A percentile compares a stretch with the other conserved stretches of the same genome.
phyloP scores from a whole-genome alignment of 2,113 vertebrate species.

The Capricornis sumatraensis region DNA sequence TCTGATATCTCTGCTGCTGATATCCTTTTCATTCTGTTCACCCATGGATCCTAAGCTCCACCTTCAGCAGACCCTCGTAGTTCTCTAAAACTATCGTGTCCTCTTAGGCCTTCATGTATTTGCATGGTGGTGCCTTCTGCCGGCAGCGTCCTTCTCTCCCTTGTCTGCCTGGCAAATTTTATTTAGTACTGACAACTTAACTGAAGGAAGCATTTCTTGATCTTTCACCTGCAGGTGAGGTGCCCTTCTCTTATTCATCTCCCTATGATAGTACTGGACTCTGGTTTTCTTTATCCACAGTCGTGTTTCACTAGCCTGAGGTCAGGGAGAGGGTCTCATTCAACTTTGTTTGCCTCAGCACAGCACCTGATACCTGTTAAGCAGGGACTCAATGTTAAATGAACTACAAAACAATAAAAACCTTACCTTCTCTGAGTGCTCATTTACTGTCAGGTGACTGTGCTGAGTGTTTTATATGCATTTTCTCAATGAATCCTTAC shows the following conservation, averaged over 20 bases:
- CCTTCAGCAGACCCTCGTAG: background rate
- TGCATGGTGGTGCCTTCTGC: background rate
- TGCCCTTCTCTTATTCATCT: background rate
- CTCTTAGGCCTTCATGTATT: background rate
- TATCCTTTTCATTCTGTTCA: background rate
- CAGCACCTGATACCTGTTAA: background rate
- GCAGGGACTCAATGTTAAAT: background rate
- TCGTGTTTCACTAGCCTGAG: background rate
- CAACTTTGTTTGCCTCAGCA: background rate
- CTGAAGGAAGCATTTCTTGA: background rate
- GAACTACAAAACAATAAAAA: background rate
- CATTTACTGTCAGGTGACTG: background rate
- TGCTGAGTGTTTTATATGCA: background rate
- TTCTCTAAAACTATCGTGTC: background rate
- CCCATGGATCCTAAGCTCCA: background rate
- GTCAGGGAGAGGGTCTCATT: background rate
- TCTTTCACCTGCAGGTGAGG: background rate
- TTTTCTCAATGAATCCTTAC: constrained; percentile 17
- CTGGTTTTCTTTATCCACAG: background rate
- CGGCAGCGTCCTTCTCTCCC: background rate
- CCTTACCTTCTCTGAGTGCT: background rate
- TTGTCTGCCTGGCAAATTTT: background rate
- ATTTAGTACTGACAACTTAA: background rate
- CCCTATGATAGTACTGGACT: background rate
- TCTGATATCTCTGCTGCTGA: background rate